phyloP scores from a whole-genome alignment of 2,797 vertebrate species.

The Coendou prehensilis region DNA sequence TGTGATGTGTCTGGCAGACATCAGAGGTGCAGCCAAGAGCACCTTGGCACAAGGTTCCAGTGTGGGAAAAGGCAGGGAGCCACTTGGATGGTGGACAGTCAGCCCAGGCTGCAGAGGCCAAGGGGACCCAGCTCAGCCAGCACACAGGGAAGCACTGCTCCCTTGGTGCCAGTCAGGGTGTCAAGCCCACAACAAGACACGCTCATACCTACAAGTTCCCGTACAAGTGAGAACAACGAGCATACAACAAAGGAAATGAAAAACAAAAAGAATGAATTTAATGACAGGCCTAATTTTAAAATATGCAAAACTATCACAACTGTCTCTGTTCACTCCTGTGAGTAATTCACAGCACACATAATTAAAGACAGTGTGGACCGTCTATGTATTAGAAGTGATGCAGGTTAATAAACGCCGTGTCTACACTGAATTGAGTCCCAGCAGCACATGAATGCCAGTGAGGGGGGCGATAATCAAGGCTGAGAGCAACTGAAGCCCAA shows the following conservation, averaged over 20 bases:
- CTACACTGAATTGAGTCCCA: neutral
- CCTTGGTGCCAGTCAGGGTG: neutral
- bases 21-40: no score
- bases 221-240: neutral
- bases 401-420: neutral
- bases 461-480: neutral
- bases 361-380: neutral
- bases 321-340: neutral
- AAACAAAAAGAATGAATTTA: neutral
- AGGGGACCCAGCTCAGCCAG: no score
- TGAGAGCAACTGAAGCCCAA: neutral
- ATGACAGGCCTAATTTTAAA: neutral
- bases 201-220: neutral
- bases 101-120: neutral
- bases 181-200: fast-evolving
- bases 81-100: neutral
- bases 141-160: no score
- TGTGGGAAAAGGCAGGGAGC: no score
- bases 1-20: neutral
- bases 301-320: no score
- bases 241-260: neutral
- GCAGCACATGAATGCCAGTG: neutral
- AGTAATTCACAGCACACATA: neutral
- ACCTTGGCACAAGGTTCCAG: fast-evolving
- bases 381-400: neutral